Evolutionary conservation across 2,113 vertebrate genomes (phyloP).

Genomic region (Galeopterus variegatus): DNA sequence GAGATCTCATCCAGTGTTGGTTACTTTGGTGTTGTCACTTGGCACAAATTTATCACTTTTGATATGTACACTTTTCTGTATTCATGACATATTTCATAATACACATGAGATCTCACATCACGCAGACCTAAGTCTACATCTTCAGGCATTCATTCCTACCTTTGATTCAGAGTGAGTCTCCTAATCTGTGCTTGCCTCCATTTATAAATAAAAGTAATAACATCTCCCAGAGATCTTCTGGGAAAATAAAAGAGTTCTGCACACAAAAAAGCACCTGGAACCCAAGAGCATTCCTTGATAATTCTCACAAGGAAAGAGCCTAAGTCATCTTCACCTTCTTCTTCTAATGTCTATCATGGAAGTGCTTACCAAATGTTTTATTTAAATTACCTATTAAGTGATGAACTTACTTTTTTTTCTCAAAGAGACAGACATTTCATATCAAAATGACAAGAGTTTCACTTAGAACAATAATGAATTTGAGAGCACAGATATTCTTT

Average conservation of each 20-base stretch:
- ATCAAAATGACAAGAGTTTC: background rate
- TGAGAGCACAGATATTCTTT: background rate
- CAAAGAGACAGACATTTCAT: background rate
- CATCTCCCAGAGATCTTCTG: background rate
- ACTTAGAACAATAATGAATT: background rate
- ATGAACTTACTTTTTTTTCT: background rate
- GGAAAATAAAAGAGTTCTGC: background rate
- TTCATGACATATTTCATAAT: background rate
- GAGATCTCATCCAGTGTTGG: background rate
- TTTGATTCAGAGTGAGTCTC: background rate
- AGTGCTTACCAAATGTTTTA: background rate
- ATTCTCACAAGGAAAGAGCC: background rate
- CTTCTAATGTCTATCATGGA: background rate
- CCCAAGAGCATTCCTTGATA: background rate
- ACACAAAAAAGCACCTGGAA: background rate
- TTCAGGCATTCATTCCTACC: accelerated
- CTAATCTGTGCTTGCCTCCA: background rate
- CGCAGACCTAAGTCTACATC: background rate
- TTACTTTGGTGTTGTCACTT: background rate
- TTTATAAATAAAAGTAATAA: background rate
- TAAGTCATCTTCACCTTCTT: background rate
- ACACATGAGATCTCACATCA: background rate
- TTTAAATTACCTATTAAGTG: background rate
- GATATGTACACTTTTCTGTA: background rate
- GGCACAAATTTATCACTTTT: no score